Percentiles rank a stretch among this genome's conserved stretches.
These are phyloP conservation scores for Rhinella marina DNA, from an alignment of 2,797 vertebrate genomes.

Conservation along the genomic window DNA sequence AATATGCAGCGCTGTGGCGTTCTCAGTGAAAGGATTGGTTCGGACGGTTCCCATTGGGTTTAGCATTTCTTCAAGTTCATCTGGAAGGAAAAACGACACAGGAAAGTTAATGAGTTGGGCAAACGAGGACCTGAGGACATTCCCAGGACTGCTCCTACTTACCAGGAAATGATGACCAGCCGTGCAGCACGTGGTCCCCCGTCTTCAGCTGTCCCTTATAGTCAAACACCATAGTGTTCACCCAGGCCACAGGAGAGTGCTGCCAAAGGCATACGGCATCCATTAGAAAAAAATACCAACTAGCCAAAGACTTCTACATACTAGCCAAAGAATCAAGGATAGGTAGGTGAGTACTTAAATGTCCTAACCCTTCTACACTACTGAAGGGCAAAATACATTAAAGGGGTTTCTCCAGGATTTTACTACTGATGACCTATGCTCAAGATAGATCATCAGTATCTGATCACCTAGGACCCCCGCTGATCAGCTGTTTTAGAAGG, in stretches of 20 bases:
- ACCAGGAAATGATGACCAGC: conserved; percentile 99
- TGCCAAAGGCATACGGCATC: conserved; percentile 64
- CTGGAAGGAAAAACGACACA: conserved; percentile 71
- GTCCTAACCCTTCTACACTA: too few species aligned
- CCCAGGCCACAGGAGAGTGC: conserved; percentile 98
- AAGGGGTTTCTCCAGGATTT: too few species aligned
- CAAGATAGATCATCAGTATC: too few species aligned
- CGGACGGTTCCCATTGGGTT: conserved; percentile 98
- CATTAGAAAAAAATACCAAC: too few species aligned
- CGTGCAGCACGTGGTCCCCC: conserved; percentile 88
- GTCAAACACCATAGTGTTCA: conserved; percentile 99
- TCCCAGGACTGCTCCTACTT: conserved; percentile 58
- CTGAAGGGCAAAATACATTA: too few species aligned
- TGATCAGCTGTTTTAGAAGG: too few species aligned
- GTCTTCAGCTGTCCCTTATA: conserved; percentile 94
- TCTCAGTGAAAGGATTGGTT: conserved; percentile 95
- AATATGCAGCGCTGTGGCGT: conserved; percentile 92
- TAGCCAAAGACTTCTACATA: too few species aligned
- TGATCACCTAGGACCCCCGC: too few species aligned
- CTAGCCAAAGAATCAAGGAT: too few species aligned
- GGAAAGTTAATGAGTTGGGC: neutral
- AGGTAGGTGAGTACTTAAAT: too few species aligned
- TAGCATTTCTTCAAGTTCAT: conserved; percentile 99
- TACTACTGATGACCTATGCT: too few species aligned
- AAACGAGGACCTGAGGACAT: neutral